Evolutionary conservation across 1,140 invertebrate species (phyloP), one percentile per base, ranked within the genome.

Genomic region (Bombyx mori): DNA sequence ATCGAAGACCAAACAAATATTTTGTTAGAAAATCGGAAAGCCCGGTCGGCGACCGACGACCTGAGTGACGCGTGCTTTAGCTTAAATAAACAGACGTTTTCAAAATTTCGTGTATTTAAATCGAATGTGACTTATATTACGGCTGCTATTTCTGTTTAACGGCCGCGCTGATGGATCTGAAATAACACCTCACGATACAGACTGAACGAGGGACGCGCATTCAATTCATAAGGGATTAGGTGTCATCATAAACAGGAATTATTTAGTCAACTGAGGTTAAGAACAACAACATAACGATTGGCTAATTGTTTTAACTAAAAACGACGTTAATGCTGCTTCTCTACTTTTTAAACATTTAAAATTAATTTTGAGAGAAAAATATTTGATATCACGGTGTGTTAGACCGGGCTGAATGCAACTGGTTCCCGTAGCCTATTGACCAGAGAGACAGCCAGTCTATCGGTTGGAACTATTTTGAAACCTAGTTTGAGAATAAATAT

Each of bases 161-260:
- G 73, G 77, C 80, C 78, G 68, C 68, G 63, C 77, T 81, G 80
- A 82, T 74, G 77, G 77, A 77, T 79, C 77, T 84, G 75, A 77
- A 86, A 86, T 86, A 84, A 86, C 82, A 86, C 72, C 73, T 77
- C 74, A 65, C 68, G 62, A 77, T 78, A 73, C 63, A 54, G 73
- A 67, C 70, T 65, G 73, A 77, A 71, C 75, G 73, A 71, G 73
- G 75, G 81, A 79, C 77, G 71, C 69, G 55, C 77, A 82, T 83
- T 83, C 82, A 65, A 83, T 86, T 84, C 77, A 86, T 84, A 82
- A 69, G 80, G 83, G 83, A 86, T 86, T 83, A 81, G 82, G 74
- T 86, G 82, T 87, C 84, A 82, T 85, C 84, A 85, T 87, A 87
- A 87, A 87, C 79, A 85, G 75, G 78, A 81, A 80, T 82, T 83